Base-by-base conservation (phyloP, 2,888 invertebrate species). In the Agrochola lota region DNA sequence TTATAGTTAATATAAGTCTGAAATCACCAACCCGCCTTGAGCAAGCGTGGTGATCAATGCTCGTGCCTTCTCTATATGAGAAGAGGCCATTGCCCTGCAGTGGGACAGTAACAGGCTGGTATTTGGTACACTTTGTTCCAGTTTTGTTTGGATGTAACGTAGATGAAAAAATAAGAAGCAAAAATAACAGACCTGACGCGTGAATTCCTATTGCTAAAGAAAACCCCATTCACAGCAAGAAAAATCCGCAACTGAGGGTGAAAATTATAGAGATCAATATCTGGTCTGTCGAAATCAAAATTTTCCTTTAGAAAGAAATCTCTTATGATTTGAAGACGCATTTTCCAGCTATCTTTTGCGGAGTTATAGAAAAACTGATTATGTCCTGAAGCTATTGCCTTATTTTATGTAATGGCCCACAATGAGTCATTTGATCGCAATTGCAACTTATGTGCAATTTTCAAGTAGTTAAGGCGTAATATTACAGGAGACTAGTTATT, bases 181-280 rank as follows among this genome's bases (percentile, higher is more conserved):
- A 26, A 60, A 60, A 7, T 30, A 30, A 62, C 68, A 23, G n/a
- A 95, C 95, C 95, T 94, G 72, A 92, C 2, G 35, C 86, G 81
- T 4, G 94, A 93, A 4, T 91, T 84, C 59, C 69, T 77, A 35
- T 93, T 93, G 63, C 90, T 91, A 75, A 92, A 93, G 73, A 95
- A 95, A 75, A 95, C 89, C 7, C 95, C 95, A 75, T 93, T 92
- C 4, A 89, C 26, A 1, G 91, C 90, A 0, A 95, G 85, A 23
- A 91, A 85, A 7, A 93, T 30, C 11, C 89, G 84, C 1, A 95
- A 64, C 74, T 95, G 95, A 0, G 95, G 94, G 79, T 95, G 95
- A 83, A 94, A 95, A 76, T 91, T 90, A 78, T 90, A 87, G 0
- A 95, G 79, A 69, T 90, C 86, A 7, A 94, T 87, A 71, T 93